A percentile compares a stretch with the other conserved stretches of the same genome.
Conservation (phyloP, 30 jellyfish, hydroid and myxozoan genomes). For the Phacellophora camtschatica region DNA sequence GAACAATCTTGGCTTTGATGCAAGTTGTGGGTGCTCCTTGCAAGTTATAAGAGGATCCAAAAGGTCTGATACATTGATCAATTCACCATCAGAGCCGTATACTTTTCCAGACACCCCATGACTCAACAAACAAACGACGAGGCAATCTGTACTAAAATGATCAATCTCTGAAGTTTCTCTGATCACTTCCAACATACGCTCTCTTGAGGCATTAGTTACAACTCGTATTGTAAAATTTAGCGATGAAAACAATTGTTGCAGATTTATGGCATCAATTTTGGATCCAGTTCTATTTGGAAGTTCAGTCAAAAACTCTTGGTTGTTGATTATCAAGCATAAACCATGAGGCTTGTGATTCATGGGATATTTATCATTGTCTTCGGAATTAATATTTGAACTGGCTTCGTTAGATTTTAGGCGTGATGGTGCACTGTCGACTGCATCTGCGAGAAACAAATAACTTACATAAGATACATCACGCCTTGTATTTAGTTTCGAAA, state of each 20-base stretch:
- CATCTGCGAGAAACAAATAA: constrained; percentile 12
- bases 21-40: constrained; percentile 20
- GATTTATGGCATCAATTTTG: constrained; percentile 58
- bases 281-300: constrained; percentile 75
- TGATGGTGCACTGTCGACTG: constrained; percentile 34
- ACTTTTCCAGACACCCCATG: constrained; percentile 78
- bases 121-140: constrained; percentile 73
- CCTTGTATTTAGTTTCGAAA: no score
- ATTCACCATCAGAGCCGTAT: constrained; percentile 75
- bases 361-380: constrained; percentile 21
- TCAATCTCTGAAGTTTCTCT: constrained; percentile 38
- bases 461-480: no score
- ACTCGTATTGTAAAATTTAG: constrained; percentile 58
- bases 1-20: constrained; percentile 69
- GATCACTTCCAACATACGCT: constrained; percentile 24
- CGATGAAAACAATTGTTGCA: constrained; percentile 47
- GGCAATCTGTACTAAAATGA: constrained; percentile 42
- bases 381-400: constrained; percentile 11
- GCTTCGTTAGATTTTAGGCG: constrained; percentile 10
- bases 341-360: constrained; percentile 74
- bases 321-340: constrained; percentile 75
- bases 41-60: constrained; percentile 56
- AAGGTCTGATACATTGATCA: constrained; percentile 59
- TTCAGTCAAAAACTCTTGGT: constrained; percentile 36
- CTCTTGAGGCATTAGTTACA: constrained; percentile 60